A percentile compares a stretch with the other conserved stretches of the same genome.
These are phyloP conservation scores for Brachionus rotundiformis DNA, from an alignment of 1,140 invertebrate genomes.

Conservation along the genomic window DNA sequence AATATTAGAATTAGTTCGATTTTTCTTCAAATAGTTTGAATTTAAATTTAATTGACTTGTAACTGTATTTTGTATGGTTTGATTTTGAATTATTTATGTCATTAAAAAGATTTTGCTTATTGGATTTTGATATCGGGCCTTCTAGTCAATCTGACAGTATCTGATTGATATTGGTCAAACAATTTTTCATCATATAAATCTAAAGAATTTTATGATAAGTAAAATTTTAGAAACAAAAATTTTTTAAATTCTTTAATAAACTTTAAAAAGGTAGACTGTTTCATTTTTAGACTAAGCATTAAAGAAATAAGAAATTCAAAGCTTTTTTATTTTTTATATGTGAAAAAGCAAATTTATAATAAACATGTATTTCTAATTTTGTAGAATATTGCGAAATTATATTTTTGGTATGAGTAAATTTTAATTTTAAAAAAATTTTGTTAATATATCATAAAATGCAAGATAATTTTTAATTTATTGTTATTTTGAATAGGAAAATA, in stretches of 20 bases:
- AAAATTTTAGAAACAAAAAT: background rate
- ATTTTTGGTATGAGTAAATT: background rate
- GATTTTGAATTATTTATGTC: background rate
- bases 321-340: background rate
- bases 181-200: background rate
- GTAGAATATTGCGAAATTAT: background rate
- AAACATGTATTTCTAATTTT: background rate
- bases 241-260: background rate
- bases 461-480: too few species aligned
- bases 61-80: background rate
- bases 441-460: too few species aligned
- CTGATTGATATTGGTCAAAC: background rate
- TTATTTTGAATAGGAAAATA: too few species aligned
- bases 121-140: background rate
- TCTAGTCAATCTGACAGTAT: background rate
- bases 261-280: too few species aligned
- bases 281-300: too few species aligned
- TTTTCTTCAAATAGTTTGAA: slow-evolving; percentile 22
- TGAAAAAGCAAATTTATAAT: background rate
- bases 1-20: background rate
- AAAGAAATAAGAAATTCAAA: too few species aligned
- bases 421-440: too few species aligned
- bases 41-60: slow-evolving; percentile 34
- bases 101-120: too few species aligned
- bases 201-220: background rate